Conservation (phyloP, 2,888 invertebrate species). For the Ischnura elegans region DNA sequence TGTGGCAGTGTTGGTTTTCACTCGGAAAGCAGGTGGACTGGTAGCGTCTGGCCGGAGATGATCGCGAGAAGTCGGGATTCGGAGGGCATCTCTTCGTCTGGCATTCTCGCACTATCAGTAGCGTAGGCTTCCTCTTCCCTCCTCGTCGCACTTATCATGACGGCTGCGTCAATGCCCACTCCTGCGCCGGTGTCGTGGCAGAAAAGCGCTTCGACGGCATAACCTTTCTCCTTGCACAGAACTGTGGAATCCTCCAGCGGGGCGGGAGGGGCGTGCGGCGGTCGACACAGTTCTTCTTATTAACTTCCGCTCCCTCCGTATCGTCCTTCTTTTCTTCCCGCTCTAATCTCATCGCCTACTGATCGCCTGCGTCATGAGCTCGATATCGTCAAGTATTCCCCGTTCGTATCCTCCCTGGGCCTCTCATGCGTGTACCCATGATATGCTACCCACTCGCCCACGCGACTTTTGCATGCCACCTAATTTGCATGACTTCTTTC, state of each 20-base stretch:
- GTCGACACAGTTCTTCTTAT: not conserved
- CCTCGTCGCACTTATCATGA: conserved; percentile 12
- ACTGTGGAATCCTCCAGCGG: conserved; percentile 44
- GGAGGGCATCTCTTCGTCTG: not conserved
- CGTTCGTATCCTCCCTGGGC: not conserved
- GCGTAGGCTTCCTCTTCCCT: not conserved
- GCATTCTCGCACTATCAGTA: not conserved
- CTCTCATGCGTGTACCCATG: not conserved
- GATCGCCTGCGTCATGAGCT: not conserved
- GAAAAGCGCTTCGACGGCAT: conserved; percentile 37
- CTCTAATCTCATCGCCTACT: no score
- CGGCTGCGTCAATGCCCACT: conserved; percentile 22
- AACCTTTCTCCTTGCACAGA: conserved; percentile 2
- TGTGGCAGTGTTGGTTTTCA: not conserved
- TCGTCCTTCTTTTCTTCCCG: not conserved
- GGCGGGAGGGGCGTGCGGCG: not conserved
- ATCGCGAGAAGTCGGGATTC: conserved; percentile 11
- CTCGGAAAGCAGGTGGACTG: not conserved
- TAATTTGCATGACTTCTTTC: conserved; percentile 28
- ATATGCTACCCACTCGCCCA: not conserved
- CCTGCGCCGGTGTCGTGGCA: not conserved
- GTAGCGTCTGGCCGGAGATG: not conserved
- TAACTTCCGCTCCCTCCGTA: not conserved
- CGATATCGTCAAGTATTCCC: not conserved
- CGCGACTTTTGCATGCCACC: conserved; percentile 4